Percentiles rank a stretch among this genome's conserved stretches.
These are phyloP conservation scores for Tamias sibiricus DNA, from an alignment of 2,113 vertebrate genomes.

Conservation along the genomic window DNA sequence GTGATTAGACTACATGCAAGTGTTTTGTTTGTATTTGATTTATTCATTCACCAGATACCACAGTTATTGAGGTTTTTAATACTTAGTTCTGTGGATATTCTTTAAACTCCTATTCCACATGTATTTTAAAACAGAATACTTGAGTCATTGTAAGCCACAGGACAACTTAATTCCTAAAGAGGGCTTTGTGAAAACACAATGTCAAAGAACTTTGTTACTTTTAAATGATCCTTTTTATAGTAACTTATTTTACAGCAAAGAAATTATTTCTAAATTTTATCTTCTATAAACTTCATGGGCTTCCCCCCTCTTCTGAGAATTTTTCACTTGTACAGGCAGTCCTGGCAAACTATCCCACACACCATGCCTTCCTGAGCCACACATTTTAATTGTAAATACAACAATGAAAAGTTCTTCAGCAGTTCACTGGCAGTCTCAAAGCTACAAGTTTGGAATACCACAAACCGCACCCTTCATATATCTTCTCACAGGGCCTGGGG, in stretches of 20 bases:
- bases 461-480: constrained; percentile 5
- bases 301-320: not conserved
- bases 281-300: constrained; percentile 4
- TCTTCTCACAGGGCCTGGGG: not conserved
- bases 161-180: not conserved
- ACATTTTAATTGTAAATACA: constrained; percentile 54
- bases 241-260: constrained; percentile 39
- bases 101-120: constrained; percentile 26
- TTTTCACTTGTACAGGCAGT: constrained; percentile 36
- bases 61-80: not conserved
- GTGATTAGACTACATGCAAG: constrained; percentile 11
- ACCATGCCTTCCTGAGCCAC: constrained; percentile 27
- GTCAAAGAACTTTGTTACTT: constrained; percentile 4
- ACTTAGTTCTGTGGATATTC: not conserved
- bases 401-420: constrained; percentile 62
- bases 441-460: constrained; percentile 56
- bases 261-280: constrained; percentile 47
- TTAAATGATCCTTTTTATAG: constrained; percentile 26
- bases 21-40: constrained; percentile 1
- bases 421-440: constrained; percentile 32
- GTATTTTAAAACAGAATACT: constrained; percentile 56
- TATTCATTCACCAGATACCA: constrained; percentile 4
- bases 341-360: not conserved
- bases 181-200: not conserved
- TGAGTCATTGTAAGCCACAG: not conserved